phyloP scores from a whole-genome alignment of 1,140 invertebrate genomes.

The Drosophila nannoptera region DNA sequence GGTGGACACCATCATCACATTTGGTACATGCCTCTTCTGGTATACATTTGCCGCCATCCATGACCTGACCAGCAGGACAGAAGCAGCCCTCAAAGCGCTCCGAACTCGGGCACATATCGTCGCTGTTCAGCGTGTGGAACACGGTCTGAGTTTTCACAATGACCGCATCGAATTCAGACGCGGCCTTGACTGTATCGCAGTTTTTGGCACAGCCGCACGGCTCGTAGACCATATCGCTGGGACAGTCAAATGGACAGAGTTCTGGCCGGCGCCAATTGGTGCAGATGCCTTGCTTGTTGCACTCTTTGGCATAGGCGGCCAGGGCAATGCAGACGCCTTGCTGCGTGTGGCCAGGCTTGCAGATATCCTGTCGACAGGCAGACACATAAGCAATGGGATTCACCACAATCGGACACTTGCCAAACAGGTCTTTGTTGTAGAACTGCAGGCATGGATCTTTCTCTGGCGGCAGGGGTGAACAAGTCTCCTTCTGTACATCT shows the following conservation, averaged over 20 bases:
- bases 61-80: constrained; percentile 86
- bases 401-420: constrained; percentile 86
- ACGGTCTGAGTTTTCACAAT: constrained; percentile 70
- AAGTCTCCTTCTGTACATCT: constrained; percentile 79
- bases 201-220: constrained; percentile 86
- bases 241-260: constrained; percentile 83
- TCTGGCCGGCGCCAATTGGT: constrained; percentile 84
- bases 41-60: constrained; percentile 79
- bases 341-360: constrained; percentile 80
- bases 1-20: constrained; percentile 78
- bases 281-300: constrained; percentile 84
- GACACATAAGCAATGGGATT: constrained; percentile 84
- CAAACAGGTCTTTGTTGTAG: constrained; percentile 83
- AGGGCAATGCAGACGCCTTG: constrained; percentile 83
- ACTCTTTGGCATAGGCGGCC: constrained; percentile 87
- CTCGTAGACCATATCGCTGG: constrained; percentile 83
- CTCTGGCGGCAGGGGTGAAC: constrained; percentile 80
- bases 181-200: constrained; percentile 82
- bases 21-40: constrained; percentile 64
- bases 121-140: constrained; percentile 79
- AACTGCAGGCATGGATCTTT: constrained; percentile 84
- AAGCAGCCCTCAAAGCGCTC: constrained; percentile 87
- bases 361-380: constrained; percentile 85
- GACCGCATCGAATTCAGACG: constrained; percentile 77
- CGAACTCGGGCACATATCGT: constrained; percentile 80